phyloP scores from a whole-genome alignment of 1,140 invertebrate genomes.

The Drosophila sechellia region DNA sequence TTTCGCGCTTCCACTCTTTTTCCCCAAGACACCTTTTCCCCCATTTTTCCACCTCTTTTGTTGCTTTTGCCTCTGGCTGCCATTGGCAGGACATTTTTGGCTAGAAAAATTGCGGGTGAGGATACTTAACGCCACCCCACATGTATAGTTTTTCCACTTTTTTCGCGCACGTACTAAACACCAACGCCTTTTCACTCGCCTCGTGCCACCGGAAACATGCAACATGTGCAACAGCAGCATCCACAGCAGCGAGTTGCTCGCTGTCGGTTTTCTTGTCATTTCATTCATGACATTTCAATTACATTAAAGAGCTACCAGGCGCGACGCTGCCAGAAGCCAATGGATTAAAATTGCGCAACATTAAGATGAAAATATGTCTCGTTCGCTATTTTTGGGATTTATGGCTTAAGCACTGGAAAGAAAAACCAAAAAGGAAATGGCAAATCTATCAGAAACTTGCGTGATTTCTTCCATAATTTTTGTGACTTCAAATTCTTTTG shows the following conservation, averaged over 20 bases:
- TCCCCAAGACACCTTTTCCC: not conserved
- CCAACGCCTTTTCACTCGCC: slow-evolving; percentile 45
- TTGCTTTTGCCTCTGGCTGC: slow-evolving; percentile 27
- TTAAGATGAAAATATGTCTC: not conserved
- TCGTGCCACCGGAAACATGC: slow-evolving; percentile 25
- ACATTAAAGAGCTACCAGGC: slow-evolving; percentile 36
- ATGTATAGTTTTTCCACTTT: slow-evolving; percentile 23
- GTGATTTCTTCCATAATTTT: no score
- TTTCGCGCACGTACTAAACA: slow-evolving; percentile 9
- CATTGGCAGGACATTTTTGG: slow-evolving; percentile 59
- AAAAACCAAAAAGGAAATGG: no score
- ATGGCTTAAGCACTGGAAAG: not conserved
- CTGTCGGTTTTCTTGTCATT: slow-evolving; percentile 45
- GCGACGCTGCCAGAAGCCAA: not conserved
- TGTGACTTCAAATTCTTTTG: no score
- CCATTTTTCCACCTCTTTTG: slow-evolving; percentile 7
- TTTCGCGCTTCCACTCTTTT: not conserved
- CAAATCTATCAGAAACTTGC: not conserved
- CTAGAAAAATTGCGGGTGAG: slow-evolving; percentile 27
- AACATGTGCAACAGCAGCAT: slow-evolving; percentile 9
- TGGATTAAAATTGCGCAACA: slow-evolving; percentile 34
- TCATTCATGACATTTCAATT: slow-evolving; percentile 65
- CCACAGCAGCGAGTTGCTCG: slow-evolving; percentile 23
- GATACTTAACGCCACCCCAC: slow-evolving; percentile 49
- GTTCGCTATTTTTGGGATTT: not conserved